These are phyloP conservation scores for Linurgus olivaceus DNA, from an alignment of 2,797 vertebrate species.

Conservation along the genomic window DNA sequence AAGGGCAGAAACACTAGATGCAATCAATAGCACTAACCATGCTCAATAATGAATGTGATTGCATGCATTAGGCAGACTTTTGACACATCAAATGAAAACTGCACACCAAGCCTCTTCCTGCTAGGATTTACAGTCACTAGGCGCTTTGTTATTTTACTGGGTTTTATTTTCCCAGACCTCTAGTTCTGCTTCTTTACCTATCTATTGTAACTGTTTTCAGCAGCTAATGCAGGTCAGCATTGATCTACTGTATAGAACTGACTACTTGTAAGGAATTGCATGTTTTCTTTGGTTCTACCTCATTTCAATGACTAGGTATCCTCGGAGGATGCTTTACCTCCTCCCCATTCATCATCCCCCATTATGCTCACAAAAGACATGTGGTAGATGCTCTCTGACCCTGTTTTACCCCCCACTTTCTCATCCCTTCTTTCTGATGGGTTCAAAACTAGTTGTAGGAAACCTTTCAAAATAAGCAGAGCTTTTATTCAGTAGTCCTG, in stretches of 20 bases:
- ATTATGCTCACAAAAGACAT: background rate
- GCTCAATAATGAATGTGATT: slow-evolving; percentile 1
- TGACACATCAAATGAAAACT: background rate
- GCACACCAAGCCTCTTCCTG: background rate
- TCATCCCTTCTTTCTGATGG: background rate
- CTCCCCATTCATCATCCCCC: background rate
- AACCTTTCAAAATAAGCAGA: background rate
- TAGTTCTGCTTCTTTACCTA: background rate
- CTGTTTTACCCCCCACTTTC: background rate
- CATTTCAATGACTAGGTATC: background rate
- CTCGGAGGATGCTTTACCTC: background rate
- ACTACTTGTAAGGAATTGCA: background rate
- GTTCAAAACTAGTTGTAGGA: background rate
- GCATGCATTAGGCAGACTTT: background rate
- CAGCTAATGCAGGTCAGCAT: background rate
- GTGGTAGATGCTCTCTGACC: background rate
- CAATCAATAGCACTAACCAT: background rate
- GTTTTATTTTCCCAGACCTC: background rate
- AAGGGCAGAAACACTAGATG: background rate
- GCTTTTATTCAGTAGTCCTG: background rate
- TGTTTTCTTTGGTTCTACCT: background rate
- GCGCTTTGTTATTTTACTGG: background rate
- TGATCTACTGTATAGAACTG: background rate
- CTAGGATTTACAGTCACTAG: background rate
- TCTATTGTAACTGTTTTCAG: background rate